Percentiles rank a stretch among this genome's conserved stretches.
These are phyloP conservation scores for Pollenia labialis DNA, from an alignment of 2,888 invertebrate genomes.

Conservation along the genomic window DNA sequence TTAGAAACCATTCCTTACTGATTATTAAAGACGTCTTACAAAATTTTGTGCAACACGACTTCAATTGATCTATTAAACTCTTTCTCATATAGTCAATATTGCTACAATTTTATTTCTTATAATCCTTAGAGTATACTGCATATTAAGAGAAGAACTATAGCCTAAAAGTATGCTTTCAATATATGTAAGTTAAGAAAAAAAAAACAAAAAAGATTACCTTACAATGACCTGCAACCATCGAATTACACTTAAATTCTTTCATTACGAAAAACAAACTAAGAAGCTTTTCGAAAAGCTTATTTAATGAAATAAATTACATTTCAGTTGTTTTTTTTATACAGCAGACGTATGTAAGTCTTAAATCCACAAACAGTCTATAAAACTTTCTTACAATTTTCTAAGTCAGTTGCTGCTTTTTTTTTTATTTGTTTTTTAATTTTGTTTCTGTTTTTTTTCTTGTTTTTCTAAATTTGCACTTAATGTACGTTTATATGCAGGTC, in stretches of 20 bases:
- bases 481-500: constrained; percentile 44
- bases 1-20: too few species aligned
- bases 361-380: constrained; percentile 1
- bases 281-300: neutral
- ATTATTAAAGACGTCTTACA: too few species aligned
- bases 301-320: constrained; percentile 43
- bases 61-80: too few species aligned
- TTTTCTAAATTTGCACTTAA: constrained; percentile 30
- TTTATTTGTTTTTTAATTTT: neutral
- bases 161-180: too few species aligned
- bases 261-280: constrained; percentile 12
- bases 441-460: neutral
- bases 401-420: neutral
- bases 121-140: too few species aligned
- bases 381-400: neutral
- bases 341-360: neutral
- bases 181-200: too few species aligned
- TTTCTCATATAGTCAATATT: too few species aligned
- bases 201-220: neutral
- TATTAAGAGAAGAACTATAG: too few species aligned
- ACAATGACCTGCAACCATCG: neutral
- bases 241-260: neutral
- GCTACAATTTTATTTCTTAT: too few species aligned
- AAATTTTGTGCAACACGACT: too few species aligned
- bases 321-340: neutral